Evolutionary conservation across 2,113 vertebrate species (phyloP), one percentile per base, ranked within the genome.

Genomic region (Syngnathus typhle): DNA sequence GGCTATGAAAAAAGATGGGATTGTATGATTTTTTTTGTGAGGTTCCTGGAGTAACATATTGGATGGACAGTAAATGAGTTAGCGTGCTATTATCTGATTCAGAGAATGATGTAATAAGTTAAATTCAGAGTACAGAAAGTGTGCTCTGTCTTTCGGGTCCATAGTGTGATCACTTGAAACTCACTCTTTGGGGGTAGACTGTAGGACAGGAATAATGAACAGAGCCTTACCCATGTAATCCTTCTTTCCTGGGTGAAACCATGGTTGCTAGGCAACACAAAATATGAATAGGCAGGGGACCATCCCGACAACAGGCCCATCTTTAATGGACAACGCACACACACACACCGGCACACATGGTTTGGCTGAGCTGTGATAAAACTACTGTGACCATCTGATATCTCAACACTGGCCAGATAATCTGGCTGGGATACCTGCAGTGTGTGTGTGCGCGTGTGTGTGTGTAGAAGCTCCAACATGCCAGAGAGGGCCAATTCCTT

Each of bases 221-320:
- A 66, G 68, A 72, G 74, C 68, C 68, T 68, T 59, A 64, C 47
- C 64, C 81, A 54, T 69, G 68, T 68, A 81, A 82, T 79, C 74
- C 77, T 70, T 74, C 62, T 71, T 66, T 78, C 51, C 70, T 77
- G 46, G 54, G 73, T 52, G 68, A 83, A 78, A 73, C 80, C 65
- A 46, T 13, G 74, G 89, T 91, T 91, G 87, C 88, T 87, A 90
- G 76, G 89, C 86, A 86, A 90, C 87, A 81, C 73, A 86, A 91
- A 90, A 90, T 81, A 87, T 83, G 85, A 89, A 87, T 83, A 85
- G 82, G 77, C 84, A 71, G 74, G 82, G 77, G 76, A 83, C 65
- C 74, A 63, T 83, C 80, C 75, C 75, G 74, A 12, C 64, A 82
- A 79, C 37, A 46, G 70, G 67, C 56, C 75, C 72, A 83, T 86